A percentile compares a stretch with the other conserved stretches of the same genome.
Evolutionary conservation across 2,113 vertebrate species (phyloP).

Genomic region (Cryptotis parvus): DNA sequence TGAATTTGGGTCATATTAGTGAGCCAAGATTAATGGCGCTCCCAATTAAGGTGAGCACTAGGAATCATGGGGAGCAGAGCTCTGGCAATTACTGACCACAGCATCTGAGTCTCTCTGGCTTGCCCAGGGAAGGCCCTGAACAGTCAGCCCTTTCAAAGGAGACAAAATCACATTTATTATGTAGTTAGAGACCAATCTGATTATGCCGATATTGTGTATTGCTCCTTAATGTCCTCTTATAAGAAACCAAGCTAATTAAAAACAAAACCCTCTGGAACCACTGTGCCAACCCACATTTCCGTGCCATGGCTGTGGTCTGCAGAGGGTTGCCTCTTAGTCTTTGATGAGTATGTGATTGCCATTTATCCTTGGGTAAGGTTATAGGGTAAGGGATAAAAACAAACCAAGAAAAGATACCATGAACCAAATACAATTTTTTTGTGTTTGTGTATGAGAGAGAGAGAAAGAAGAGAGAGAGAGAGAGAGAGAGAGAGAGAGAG

Average conservation of each 20-base stretch:
- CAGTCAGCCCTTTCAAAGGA: background rate
- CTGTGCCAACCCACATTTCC: background rate
- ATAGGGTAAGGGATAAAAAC: background rate
- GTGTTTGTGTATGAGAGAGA: no score
- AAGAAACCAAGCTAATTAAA: background rate
- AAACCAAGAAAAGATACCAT: background rate
- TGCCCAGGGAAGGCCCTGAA: background rate
- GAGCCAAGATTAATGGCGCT: constrained; percentile 51
- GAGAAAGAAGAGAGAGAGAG: no score
- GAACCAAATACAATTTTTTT: background rate
- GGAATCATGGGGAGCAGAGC: background rate
- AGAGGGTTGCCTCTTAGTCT: background rate
- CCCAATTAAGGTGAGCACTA: constrained; percentile 37
- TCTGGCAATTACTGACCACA: background rate
- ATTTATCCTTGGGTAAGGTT: background rate
- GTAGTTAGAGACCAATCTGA: background rate
- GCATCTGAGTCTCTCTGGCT: background rate
- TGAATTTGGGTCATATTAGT: constrained; percentile 60
- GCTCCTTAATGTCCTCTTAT: background rate
- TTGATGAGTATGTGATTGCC: background rate
- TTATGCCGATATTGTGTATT: background rate
- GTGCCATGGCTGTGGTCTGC: background rate
- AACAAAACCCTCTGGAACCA: background rate
- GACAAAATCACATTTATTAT: background rate
- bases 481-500: no score